Evolutionary conservation across 1,140 invertebrate genomes (phyloP).

Genomic region (Drosophila leontia): DNA sequence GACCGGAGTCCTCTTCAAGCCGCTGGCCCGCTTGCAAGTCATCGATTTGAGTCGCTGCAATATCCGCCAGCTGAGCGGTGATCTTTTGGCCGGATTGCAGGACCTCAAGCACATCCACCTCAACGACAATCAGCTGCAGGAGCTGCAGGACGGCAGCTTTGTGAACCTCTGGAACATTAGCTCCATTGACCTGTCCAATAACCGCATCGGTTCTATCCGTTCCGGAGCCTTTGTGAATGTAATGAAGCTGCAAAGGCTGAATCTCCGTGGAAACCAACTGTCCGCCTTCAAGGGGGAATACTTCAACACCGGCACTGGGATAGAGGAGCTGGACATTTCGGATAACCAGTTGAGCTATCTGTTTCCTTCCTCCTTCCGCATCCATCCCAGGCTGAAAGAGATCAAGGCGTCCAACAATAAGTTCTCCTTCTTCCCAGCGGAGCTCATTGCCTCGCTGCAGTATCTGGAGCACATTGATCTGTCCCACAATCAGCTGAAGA

Average conservation of each 20-base stretch:
- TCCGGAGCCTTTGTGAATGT: constrained; percentile 89
- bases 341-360: constrained; percentile 92
- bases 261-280: constrained; percentile 89
- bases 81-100: constrained; percentile 89
- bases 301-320: constrained; percentile 89
- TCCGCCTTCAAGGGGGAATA: constrained; percentile 92
- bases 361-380: constrained; percentile 92
- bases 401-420: constrained; percentile 90
- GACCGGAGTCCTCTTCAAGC: constrained; percentile 87
- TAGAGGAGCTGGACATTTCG: constrained; percentile 90
- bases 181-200: constrained; percentile 90
- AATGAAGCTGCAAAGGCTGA: constrained; percentile 89
- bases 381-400: constrained; percentile 90
- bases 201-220: constrained; percentile 91
- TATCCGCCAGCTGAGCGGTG: constrained; percentile 89
- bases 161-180: constrained; percentile 90
- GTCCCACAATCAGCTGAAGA: constrained; percentile 91
- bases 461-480: constrained; percentile 91
- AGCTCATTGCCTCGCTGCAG: constrained; percentile 90
- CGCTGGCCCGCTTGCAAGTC: constrained; percentile 87
- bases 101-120: constrained; percentile 89
- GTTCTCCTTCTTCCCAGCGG: constrained; percentile 93
- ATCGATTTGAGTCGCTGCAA: constrained; percentile 91
- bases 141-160: constrained; percentile 90
- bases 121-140: constrained; percentile 89